phyloP scores from a whole-genome alignment of 2,888 invertebrate species.

The Hydraecia micacea region DNA sequence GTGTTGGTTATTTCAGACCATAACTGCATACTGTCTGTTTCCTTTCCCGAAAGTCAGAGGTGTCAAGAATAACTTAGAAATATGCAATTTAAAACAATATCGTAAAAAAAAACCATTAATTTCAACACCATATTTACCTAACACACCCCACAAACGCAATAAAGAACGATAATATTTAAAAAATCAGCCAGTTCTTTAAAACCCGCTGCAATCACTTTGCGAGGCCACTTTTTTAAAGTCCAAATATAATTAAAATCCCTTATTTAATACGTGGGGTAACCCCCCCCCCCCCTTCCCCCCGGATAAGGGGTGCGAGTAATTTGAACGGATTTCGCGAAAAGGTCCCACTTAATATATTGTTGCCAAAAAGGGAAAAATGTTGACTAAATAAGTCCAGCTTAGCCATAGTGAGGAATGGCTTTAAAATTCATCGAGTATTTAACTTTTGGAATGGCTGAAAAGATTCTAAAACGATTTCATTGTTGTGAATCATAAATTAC shows the following conservation, averaged over 20 bases:
- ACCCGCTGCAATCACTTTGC: constrained; percentile 61
- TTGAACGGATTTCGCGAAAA: constrained; percentile 80
- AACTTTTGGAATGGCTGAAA: constrained; percentile 9
- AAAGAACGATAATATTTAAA: constrained; percentile 36
- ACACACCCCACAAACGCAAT: constrained; percentile 23
- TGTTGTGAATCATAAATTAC: background rate
- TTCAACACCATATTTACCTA: constrained; percentile 28
- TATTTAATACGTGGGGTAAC: constrained; percentile 59
- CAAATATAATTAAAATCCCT: constrained; percentile 67
- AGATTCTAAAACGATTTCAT: background rate
- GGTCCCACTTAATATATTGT: constrained; percentile 81
- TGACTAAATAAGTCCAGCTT: constrained; percentile 77
- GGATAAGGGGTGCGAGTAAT: constrained; percentile 76
- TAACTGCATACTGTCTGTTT: background rate
- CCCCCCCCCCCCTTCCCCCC: constrained; percentile 70
- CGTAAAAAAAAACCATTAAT: background rate
- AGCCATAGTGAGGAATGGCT: constrained; percentile 75
- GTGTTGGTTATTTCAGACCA: background rate
- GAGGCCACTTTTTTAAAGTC: constrained; percentile 56
- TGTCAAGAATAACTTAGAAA: background rate
- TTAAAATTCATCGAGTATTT: constrained; percentile 74
- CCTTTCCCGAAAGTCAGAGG: background rate
- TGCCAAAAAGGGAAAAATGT: constrained; percentile 72
- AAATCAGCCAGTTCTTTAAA: constrained; percentile 38
- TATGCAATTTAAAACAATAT: background rate